Conservation (phyloP, 2,888 invertebrate genomes). For the Latheticus oryzae region DNA sequence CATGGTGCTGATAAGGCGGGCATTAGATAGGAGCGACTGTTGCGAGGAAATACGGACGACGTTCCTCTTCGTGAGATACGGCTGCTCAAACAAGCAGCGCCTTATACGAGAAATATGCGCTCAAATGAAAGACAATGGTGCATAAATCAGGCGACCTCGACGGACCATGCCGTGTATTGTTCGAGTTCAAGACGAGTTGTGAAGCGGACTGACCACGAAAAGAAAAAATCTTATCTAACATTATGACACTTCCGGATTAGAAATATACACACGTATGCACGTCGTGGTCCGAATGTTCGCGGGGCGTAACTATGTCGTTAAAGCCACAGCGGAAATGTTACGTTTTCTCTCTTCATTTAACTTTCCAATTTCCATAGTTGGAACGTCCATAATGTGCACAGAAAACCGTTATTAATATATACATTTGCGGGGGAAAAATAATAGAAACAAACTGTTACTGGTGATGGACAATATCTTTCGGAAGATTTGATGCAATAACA, state of each 20-base stretch:
- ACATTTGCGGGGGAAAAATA: conserved; percentile 40
- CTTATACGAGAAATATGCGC: conserved; percentile 64
- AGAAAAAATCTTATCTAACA: conserved; percentile 12
- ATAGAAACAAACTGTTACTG: conserved; percentile 44
- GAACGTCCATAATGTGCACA: conserved; percentile 15
- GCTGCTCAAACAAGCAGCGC: conserved; percentile 55
- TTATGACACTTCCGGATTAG: conserved; percentile 22
- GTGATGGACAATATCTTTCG: conserved; percentile 43
- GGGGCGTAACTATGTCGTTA: conserved; percentile 32
- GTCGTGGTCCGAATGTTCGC: conserved; percentile 1
- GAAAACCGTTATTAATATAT: conserved; percentile 17
- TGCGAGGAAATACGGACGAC: conserved; percentile 21
- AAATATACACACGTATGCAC: background rate
- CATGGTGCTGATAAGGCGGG: conserved; percentile 47
- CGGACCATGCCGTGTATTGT: conserved; percentile 37
- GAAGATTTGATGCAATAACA: conserved; percentile 51
- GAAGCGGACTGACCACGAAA: conserved; percentile 1
- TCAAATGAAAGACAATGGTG: conserved; percentile 67
- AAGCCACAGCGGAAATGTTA: conserved; percentile 22
- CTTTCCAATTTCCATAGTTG: conserved; percentile 41
- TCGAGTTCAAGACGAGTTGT: conserved; percentile 21
- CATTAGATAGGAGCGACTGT: conserved; percentile 43
- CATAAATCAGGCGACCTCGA: conserved; percentile 62
- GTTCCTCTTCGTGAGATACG: conserved; percentile 59
- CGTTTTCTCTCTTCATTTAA: conserved; percentile 35